phyloP scores from a whole-genome alignment of 2,888 invertebrate genomes.

The Cephalotes varians region DNA sequence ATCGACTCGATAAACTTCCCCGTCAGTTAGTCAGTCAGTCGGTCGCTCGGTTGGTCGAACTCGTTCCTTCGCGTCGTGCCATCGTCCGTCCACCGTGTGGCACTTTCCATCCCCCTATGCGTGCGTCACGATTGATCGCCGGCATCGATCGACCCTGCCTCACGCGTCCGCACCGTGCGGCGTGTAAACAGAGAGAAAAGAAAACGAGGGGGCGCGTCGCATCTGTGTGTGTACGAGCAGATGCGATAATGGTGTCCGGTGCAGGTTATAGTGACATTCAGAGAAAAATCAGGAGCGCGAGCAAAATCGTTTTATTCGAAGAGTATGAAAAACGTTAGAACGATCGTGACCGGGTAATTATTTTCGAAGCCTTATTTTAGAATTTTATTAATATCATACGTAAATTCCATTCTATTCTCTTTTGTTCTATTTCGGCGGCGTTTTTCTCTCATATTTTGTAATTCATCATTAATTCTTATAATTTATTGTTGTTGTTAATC shows the following conservation, averaged over 20 bases:
- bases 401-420: background rate
- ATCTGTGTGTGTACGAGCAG: slow-evolving; percentile 39
- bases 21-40: slow-evolving; percentile 31
- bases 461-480: background rate
- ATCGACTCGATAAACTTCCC: slow-evolving; percentile 54
- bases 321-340: background rate
- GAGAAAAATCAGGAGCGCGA: slow-evolving; percentile 28
- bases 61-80: slow-evolving; percentile 25
- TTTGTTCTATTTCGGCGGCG: background rate
- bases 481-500: background rate
- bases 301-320: slow-evolving; percentile 27
- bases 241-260: slow-evolving; percentile 45
- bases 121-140: slow-evolving; percentile 63
- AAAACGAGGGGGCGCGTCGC: slow-evolving; percentile 65
- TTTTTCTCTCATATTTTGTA: background rate
- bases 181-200: slow-evolving; percentile 75
- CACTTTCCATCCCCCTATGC: slow-evolving; percentile 58
- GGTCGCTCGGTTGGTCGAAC: slow-evolving; percentile 27
- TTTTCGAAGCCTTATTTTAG: background rate
- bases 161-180: slow-evolving; percentile 66
- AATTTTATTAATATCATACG: background rate
- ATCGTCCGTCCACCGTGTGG: slow-evolving; percentile 49
- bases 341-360: background rate
- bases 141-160: slow-evolving; percentile 64
- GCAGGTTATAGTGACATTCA: slow-evolving; percentile 26